Conservation (phyloP, 2,797 vertebrate species). For the Rhinophrynus dorsalis region DNA sequence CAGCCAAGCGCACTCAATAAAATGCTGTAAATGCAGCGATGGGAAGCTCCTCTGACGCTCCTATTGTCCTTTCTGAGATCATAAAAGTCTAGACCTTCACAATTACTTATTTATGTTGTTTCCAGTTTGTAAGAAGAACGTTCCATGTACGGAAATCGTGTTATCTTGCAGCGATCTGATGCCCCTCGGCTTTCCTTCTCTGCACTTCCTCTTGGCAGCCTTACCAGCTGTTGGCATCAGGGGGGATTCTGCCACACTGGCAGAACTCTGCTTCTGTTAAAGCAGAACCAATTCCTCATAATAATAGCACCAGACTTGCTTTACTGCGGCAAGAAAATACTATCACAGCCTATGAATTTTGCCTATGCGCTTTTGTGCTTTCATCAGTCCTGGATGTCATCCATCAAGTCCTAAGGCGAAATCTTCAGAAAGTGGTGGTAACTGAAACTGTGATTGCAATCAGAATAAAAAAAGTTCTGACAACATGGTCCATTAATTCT, state of each 20-base stretch:
- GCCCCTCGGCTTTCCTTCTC: neutral
- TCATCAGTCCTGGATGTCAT: too few species aligned
- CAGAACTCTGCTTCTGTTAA: neutral
- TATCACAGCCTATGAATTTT: too few species aligned
- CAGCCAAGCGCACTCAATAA: neutral
- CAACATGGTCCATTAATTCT: too few species aligned
- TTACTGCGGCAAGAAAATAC: too few species aligned
- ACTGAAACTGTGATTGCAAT: too few species aligned
- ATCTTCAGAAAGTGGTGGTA: too few species aligned
- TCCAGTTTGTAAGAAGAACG: neutral
- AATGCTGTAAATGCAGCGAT: neutral
- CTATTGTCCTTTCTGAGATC: neutral
- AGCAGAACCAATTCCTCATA: too few species aligned
- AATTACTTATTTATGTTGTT: neutral
- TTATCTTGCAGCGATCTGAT: neutral
- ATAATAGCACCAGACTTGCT: too few species aligned
- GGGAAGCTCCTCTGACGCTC: neutral
- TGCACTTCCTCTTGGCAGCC: conserved; percentile 11
- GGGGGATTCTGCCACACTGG: neutral
- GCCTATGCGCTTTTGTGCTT: too few species aligned
- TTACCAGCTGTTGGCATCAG: neutral
- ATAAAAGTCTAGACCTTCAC: conserved; percentile 15
- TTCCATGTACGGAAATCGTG: neutral
- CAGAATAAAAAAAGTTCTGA: too few species aligned
- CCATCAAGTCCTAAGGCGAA: too few species aligned